Conservation (phyloP, 2,113 vertebrate genomes). For the Phalacrocorax carbo region DNA sequence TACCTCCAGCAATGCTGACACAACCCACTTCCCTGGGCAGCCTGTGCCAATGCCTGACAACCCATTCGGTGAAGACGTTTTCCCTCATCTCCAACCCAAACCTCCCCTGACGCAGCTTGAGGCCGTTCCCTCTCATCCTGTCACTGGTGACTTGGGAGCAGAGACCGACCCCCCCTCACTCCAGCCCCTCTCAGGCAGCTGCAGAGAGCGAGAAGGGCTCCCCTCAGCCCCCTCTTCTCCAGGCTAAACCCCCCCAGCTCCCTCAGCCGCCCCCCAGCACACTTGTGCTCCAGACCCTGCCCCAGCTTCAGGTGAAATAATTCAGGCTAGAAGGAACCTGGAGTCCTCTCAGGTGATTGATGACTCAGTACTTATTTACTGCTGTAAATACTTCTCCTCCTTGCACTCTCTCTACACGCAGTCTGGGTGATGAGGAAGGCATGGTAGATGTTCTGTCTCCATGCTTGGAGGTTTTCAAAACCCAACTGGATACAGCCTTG, state of each 20-base stretch:
- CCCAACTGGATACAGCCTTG: rapidly evolving
- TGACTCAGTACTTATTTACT: neutral
- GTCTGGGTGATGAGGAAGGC: neutral
- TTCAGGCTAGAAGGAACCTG: rapidly evolving
- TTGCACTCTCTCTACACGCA: rapidly evolving
- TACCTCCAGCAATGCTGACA: neutral
- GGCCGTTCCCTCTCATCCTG: neutral
- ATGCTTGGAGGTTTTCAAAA: neutral
- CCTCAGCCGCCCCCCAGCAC: neutral
- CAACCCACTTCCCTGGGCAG: neutral
- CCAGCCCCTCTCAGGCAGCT: neutral
- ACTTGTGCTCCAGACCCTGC: neutral
- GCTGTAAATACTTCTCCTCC: neutral
- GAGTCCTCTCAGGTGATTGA: neutral
- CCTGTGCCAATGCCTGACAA: too few relatives aligned
- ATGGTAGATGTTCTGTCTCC: neutral
- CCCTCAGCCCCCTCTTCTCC: neutral
- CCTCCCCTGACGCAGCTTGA: too few relatives aligned
- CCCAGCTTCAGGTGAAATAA: neutral
- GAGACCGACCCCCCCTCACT: rapidly evolving
- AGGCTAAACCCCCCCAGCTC: neutral
- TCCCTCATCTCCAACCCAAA: neutral
- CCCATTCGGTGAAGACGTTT: neutral
- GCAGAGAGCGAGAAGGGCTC: neutral
- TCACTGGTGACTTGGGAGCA: rapidly evolving